A percentile compares a stretch with the other conserved stretches of the same genome.
Conservation (phyloP, 2,888 invertebrate species). For the Caenorhabditis macrosperma region DNA sequence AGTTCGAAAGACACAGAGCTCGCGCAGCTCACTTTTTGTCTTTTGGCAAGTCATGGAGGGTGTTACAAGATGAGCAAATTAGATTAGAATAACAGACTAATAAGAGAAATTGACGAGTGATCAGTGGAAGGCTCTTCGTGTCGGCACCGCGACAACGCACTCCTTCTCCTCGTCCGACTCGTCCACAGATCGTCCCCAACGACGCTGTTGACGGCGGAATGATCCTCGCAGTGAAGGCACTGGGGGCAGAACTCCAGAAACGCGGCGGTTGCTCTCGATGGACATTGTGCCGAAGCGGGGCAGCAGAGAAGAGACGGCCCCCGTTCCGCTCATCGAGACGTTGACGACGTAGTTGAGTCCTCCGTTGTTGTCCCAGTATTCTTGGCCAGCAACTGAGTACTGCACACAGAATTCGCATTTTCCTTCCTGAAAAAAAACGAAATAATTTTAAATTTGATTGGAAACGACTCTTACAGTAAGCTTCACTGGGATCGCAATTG, state of each 20-base stretch:
- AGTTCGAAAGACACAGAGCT: neutral
- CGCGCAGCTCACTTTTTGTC: neutral
- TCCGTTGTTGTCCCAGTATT: constrained; percentile 68
- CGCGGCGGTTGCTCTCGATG: constrained; percentile 1
- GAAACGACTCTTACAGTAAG: constrained; percentile 33
- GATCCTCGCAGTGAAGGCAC: constrained; percentile 18
- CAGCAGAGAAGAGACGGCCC: constrained; percentile 4
- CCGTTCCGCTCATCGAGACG: constrained; percentile 31
- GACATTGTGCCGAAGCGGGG: constrained; percentile 21
- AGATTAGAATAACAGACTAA: constrained; percentile 35
- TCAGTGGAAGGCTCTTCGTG: constrained; percentile 31
- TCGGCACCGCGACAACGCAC: constrained; percentile 8
- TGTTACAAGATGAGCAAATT: constrained; percentile 40
- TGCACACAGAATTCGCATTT: constrained; percentile 67
- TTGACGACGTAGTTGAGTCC: constrained; percentile 62
- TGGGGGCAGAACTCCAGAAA: constrained; percentile 4
- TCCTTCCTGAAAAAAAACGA: constrained; percentile 44
- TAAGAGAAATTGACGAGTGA: constrained; percentile 21
- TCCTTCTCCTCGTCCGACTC: constrained; percentile 53
- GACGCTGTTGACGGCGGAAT: constrained; percentile 36
- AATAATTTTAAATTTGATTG: neutral
- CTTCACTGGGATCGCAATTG: constrained; percentile 52
- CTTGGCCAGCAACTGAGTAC: constrained; percentile 48
- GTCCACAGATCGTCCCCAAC: constrained; percentile 53
- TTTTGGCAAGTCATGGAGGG: constrained; percentile 10